Evolutionary conservation across 2,888 invertebrate species (phyloP), one percentile per base, ranked within the genome.

Genomic region (Eudemis profundana): DNA sequence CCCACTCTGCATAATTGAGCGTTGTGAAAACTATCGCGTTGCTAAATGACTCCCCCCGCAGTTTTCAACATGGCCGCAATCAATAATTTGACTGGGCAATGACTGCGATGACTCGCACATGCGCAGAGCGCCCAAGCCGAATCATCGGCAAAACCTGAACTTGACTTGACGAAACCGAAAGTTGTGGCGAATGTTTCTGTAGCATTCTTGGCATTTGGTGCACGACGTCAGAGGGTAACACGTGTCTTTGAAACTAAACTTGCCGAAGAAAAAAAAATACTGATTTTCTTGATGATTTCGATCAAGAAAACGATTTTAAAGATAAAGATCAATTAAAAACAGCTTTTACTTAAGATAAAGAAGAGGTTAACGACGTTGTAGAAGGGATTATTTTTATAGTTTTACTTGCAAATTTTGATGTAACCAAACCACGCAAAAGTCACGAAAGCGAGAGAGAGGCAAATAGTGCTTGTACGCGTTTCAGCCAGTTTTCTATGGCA

Each of bases 161-260:
- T 92, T 92, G 92, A 90, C 90, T 91, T 90, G 86, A 75, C 87
- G 92, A 90, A 91, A 92, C 90, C 85, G 92, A 91, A 91, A 91
- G 92, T 90, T 84, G 81, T 81, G 78, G 83, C 81, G 79, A 86
- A 90, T 90, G 90, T 91, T 90, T 90, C 89, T 89, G 84, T 80
- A 78, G 80, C 82, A 86, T 87, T 90, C 90, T 91, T 91, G 89
- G 88, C 84, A 82, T 81, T 81, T 78, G 78, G 75, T 77, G 73
- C 29, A 56, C 76, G 70, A 69, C 76, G 62, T 17, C 44, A 14
- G 62, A 65, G 62, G 53, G 51, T 40, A 61, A 56, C 68, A 59
- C 53, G 23, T 61, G 57, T 42, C 50, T 51, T 10, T 50, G 15
- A 19, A 56, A 64, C 50, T 50, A 63, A 53, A 67, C 63, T 46